Evolutionary conservation across 37 sponge, comb jelly and placozoan species (phyloP).

Genomic region (Cladorhizidae sp.): DNA sequence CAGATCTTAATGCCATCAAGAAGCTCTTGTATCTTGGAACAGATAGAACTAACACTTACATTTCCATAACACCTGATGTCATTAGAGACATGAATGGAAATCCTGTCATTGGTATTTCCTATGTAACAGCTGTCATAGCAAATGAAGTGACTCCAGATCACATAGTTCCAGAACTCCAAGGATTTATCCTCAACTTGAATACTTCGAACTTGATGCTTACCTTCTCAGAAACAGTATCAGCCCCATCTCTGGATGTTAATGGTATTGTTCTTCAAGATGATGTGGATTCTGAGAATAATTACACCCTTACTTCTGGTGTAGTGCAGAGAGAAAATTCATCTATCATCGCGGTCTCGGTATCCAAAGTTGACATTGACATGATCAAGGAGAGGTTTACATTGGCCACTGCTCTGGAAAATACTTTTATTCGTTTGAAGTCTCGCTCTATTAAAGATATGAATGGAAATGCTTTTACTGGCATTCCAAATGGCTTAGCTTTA

Average conservation of each 20-base stretch:
- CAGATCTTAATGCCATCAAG: conserved; percentile 78
- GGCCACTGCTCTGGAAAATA: conserved; percentile 50
- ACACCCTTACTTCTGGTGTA: conserved; percentile 35
- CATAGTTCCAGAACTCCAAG: conserved; percentile 56
- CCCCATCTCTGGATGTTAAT: conserved; percentile 32
- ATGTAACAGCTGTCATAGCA: conserved; percentile 40
- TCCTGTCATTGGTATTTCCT: conserved; percentile 32
- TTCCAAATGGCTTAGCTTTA: conserved; percentile 47
- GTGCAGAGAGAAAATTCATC: conserved; percentile 52
- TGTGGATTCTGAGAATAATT: conserved; percentile 24
- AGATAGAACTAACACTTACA: conserved; percentile 46
- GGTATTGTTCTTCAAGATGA: conserved; percentile 59
- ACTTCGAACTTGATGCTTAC: conserved; percentile 46
- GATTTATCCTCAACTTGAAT: conserved; percentile 74
- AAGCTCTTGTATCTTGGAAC: conserved; percentile 48
- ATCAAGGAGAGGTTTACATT: conserved; percentile 62
- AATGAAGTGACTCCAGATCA: conserved; percentile 23
- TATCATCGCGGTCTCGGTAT: conserved; percentile 44
- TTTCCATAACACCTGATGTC: conserved; percentile 51
- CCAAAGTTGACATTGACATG: conserved; percentile 43
- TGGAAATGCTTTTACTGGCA: conserved; percentile 30
- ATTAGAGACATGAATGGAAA: conserved; percentile 84
- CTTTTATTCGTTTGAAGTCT: conserved; percentile 47
- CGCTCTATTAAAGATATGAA: conserved; percentile 64
- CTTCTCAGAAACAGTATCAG: conserved; percentile 79